Evolutionary conservation across 1,140 invertebrate species (phyloP), one percentile per base, ranked within the genome.

Genomic region (Drosophila auraria): DNA sequence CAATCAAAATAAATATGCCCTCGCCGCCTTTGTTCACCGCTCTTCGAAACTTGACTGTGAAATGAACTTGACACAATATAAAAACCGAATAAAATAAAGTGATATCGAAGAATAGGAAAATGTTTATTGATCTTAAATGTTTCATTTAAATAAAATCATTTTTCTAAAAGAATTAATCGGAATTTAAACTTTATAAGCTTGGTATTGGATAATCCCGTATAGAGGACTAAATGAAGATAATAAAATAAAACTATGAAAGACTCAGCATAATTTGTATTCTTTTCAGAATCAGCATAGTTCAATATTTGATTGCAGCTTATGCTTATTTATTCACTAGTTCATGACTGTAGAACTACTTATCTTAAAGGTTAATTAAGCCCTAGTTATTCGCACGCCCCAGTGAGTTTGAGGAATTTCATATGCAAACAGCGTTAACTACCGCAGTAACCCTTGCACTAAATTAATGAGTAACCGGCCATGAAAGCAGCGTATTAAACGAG

Each of bases 1-100:
- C 89, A 91, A 91, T 91, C 89, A 91, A 91, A 91, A 92, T 91
- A 86, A 91, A 89, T 84, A 79, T 84, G 57, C 51, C 47, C 47
- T 62, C 17, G 25, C 42, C 56, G 49, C 42, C 40, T 33, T 57
- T 64, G 56, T 54, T 76, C 50, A 3, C 23, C 15, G 40, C 57
- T 14, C 36, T 42, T 33, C 12, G 42, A 57, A 56, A 58, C 40
- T 61, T 73, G 58, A 54, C 53, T 53, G 25, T 44, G 66, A 50
- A 53, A 49, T 63, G 30, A 78, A 80, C 70, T 64, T 65, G 68
- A 74, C 56, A 70, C 84, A 74, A 56, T 33, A 70, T 45, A 36
- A 69, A 33, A 60, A 25, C 14, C 11, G 38, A 49, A 47, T 63
- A 27, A 74, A 63, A 75, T 63, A 36, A 30, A 25, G 40, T 57